phyloP scores from a whole-genome alignment of 2,888 invertebrate genomes.

The Rhimphoctona megacephalus region DNA sequence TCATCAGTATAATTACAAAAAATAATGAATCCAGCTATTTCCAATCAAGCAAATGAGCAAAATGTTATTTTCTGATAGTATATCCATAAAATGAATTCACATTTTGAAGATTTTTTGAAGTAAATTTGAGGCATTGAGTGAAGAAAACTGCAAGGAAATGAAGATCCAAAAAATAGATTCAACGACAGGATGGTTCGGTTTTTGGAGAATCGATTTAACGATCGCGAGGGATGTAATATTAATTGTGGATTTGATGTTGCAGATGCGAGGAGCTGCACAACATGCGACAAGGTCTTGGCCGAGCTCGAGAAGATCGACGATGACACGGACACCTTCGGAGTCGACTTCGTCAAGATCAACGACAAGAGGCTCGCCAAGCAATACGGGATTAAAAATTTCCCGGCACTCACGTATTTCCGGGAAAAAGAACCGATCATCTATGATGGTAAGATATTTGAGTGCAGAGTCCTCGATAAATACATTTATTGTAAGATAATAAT shows the following conservation, averaged over 20 bases:
- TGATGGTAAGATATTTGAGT: constrained; percentile 88
- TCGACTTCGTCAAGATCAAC: constrained; percentile 98
- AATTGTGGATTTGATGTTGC: constrained; percentile 76
- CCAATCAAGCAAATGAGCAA: not conserved
- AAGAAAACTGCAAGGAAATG: not conserved
- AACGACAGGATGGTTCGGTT: not conserved
- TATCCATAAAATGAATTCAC: not conserved
- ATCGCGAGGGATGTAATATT: not conserved
- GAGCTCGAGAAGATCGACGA: constrained; percentile 98
- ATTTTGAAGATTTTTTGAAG: not conserved
- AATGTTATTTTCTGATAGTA: no score
- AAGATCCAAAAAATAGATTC: not conserved
- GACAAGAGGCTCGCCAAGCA: constrained; percentile 98
- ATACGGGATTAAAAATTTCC: constrained; percentile 98
- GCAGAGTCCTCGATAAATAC: not conserved
- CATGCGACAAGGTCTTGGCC: constrained; percentile 95
- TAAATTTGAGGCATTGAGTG: not conserved
- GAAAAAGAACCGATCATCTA: constrained; percentile 98
- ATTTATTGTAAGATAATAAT: not conserved
- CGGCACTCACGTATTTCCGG: constrained; percentile 98
- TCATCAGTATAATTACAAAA: not conserved
- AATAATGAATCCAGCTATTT: not conserved
- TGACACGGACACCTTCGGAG: constrained; percentile 97
- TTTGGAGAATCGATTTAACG: not conserved
- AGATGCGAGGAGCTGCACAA: constrained; percentile 96